Conservation (phyloP, 2,797 vertebrate species). For the Hephaestus fuliginosus region DNA sequence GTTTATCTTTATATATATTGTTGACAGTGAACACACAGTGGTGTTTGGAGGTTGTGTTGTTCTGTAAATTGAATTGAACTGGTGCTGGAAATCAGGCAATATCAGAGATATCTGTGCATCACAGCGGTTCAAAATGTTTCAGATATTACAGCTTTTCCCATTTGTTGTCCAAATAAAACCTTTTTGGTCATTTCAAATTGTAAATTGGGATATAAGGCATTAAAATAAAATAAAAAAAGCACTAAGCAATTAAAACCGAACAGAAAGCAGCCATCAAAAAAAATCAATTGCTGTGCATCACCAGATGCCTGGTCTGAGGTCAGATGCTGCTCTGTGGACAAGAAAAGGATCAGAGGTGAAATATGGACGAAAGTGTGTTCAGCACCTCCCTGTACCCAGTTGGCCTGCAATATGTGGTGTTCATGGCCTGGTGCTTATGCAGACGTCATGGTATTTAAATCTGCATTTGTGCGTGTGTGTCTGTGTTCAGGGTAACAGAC, state of each 20-base stretch:
- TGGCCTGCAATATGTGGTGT: neutral
- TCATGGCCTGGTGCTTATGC: neutral
- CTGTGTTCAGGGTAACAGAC: slow-evolving; percentile 93
- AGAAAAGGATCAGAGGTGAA: slow-evolving; percentile 30
- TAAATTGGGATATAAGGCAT: neutral
- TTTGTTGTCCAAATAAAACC: neutral
- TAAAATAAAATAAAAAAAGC: neutral
- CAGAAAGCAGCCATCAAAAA: neutral
- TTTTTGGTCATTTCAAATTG: neutral
- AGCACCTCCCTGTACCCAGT: neutral
- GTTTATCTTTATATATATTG: neutral
- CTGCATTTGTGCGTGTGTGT: slow-evolving; percentile 79
- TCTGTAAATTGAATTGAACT: neutral
- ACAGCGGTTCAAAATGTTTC: neutral
- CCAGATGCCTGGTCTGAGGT: slow-evolving; percentile 21
- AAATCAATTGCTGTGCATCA: neutral
- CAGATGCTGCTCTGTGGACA: slow-evolving; percentile 1
- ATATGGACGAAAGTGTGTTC: neutral
- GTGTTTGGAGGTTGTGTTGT: neutral
- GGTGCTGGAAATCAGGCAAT: neutral
- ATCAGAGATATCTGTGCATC: neutral
- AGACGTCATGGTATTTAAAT: slow-evolving; percentile 3
- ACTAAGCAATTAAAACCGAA: neutral
- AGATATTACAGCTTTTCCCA: neutral
- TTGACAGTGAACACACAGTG: neutral